phyloP scores from a whole-genome alignment of 35 echinoderm and acorn worm genomes.

The Amphiura filiformis region DNA sequence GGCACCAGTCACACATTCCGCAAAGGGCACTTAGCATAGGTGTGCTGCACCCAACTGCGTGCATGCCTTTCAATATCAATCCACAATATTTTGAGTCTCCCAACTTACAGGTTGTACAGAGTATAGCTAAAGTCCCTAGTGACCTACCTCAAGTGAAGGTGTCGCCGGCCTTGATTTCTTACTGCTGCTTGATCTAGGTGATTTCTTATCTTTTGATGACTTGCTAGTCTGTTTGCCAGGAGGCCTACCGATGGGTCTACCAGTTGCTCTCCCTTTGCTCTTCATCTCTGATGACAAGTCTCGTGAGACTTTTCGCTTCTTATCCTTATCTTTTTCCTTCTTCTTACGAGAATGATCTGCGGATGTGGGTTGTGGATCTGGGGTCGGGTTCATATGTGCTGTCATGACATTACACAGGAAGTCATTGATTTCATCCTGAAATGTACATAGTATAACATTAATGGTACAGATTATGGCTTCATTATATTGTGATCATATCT shows the following conservation, averaged over 20 bases:
- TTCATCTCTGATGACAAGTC: slow-evolving; percentile 78
- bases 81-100: too few relatives aligned
- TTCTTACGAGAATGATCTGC: slow-evolving; percentile 35
- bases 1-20: too few relatives aligned
- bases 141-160: not conserved
- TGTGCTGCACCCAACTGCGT: too few relatives aligned
- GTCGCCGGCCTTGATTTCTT: not conserved
- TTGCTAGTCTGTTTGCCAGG: not conserved
- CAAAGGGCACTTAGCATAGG: too few relatives aligned
- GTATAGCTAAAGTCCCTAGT: too few relatives aligned
- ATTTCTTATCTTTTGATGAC: not conserved
- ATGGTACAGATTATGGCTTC: not conserved
- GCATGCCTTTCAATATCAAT: too few relatives aligned
- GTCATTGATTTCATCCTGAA: slow-evolving; percentile 90
- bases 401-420: slow-evolving; percentile 66
- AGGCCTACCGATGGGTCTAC: not conserved
- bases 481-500: too few relatives aligned
- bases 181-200: not conserved
- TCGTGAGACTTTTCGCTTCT: slow-evolving; percentile 75
- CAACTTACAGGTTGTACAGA: too few relatives aligned
- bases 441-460: not conserved
- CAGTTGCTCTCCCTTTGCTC: not conserved
- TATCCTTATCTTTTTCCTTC: slow-evolving; percentile 71
- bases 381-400: slow-evolving; percentile 7
- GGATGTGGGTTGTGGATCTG: slow-evolving; percentile 3